A percentile compares a stretch with the other conserved stretches of the same genome.
Conservation (phyloP, 1,140 invertebrate species). For the Drosophila micromelanica region DNA sequence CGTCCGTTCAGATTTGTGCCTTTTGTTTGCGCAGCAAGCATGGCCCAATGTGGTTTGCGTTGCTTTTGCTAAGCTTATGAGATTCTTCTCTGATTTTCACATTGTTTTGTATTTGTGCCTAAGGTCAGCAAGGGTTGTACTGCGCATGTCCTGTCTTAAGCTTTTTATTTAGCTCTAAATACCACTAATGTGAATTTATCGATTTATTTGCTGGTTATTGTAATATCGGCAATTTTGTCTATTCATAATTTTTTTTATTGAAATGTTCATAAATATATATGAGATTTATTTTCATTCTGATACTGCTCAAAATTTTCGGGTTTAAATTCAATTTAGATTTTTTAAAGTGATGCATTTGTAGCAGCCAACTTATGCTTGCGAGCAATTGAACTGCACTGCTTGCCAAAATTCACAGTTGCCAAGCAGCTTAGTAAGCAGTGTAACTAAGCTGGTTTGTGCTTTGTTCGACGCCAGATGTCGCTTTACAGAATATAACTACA, state of each 20-base stretch:
- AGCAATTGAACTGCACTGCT: background rate
- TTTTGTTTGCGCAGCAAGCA: constrained; percentile 27
- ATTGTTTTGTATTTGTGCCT: constrained; percentile 41
- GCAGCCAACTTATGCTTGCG: background rate
- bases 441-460: background rate
- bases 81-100: constrained; percentile 1
- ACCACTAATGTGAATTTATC: constrained; percentile 2
- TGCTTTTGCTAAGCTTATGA: constrained; percentile 24
- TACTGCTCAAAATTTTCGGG: too few relatives aligned
- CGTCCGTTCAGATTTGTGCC: constrained; percentile 25
- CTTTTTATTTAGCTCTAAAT: constrained; percentile 25
- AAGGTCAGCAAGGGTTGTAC: constrained; percentile 48
- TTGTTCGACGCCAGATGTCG: constrained; percentile 9
- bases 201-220: background rate
- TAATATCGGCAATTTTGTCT: too few relatives aligned
- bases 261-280: too few relatives aligned
- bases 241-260: too few relatives aligned
- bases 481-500: background rate
- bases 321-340: too few relatives aligned
- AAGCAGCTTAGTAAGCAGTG: background rate
- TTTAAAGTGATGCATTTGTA: background rate
- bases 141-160: constrained; percentile 61
- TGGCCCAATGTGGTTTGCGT: constrained; percentile 60
- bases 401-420: too few relatives aligned
- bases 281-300: too few relatives aligned